Evolutionary conservation across 2,797 vertebrate species (phyloP).

Genomic region (Pangasius krempfi): DNA sequence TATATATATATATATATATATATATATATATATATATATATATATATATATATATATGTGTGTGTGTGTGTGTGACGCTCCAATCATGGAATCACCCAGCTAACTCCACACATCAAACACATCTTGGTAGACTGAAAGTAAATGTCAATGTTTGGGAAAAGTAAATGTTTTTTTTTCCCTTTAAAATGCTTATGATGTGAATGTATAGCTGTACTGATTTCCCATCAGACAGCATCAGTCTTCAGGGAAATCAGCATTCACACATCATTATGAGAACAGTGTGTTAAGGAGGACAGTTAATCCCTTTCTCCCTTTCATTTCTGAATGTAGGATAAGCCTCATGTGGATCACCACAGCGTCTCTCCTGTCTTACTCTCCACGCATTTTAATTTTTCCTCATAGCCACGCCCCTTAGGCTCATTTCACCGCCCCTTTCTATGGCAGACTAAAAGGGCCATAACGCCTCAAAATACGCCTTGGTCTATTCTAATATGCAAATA

Average conservation of each 20-base stretch:
- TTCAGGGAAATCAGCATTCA: background rate
- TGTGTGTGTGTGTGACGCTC: background rate
- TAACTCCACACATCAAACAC: background rate
- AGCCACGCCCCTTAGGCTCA: background rate
- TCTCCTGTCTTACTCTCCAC: background rate
- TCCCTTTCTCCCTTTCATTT: background rate
- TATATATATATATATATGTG: background rate
- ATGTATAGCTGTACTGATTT: background rate
- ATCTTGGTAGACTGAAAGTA: no score
- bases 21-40: no score
- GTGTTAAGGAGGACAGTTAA: background rate
- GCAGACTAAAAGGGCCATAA: background rate
- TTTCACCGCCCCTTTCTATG: background rate
- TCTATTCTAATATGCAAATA: no score
- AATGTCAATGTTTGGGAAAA: no score
- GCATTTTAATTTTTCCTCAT: background rate
- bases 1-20: no score
- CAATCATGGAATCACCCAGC: background rate
- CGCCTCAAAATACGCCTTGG: background rate
- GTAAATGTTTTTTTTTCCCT: background rate
- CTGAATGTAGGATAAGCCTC: conserved; percentile 3
- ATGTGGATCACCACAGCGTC: background rate
- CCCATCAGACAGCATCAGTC: background rate
- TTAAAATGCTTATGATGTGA: background rate
- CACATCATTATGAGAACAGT: background rate